These are phyloP conservation scores for Corbicula japonica DNA, from an alignment of 2,888 invertebrate species.

Conservation along the genomic window DNA sequence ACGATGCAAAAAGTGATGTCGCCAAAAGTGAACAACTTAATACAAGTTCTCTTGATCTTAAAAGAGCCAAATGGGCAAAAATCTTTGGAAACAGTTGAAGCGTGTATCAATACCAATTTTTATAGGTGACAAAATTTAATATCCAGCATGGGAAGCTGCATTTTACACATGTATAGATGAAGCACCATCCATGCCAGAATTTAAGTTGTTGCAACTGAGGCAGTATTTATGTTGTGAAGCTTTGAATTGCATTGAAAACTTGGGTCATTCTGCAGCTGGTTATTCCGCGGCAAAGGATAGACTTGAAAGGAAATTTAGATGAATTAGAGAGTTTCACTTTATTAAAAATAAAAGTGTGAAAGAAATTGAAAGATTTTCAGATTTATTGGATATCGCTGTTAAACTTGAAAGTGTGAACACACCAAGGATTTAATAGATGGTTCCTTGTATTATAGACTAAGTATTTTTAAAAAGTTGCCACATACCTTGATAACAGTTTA, in stretches of 20 bases:
- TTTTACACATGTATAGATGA: not conserved
- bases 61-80: no score
- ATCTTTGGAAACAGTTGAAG: no score
- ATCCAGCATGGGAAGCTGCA: not conserved
- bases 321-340: constrained; percentile 7
- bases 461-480: not conserved
- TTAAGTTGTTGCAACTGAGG: constrained; percentile 32
- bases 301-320: constrained; percentile 17
- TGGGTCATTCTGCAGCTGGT: constrained; percentile 23
- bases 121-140: not conserved
- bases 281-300: constrained; percentile 36
- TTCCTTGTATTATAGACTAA: not conserved
- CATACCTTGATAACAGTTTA: constrained; percentile 17
- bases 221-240: constrained; percentile 40
- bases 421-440: not conserved
- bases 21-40: no score
- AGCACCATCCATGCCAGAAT: constrained; percentile 1
- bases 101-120: constrained; percentile 7
- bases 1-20: no score
- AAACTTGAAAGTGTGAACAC: not conserved
- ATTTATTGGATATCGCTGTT: constrained; percentile 7
- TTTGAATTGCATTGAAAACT: constrained; percentile 17
- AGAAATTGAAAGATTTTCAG: not conserved
- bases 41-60: no score
- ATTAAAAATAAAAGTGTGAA: constrained; percentile 10